phyloP scores from a whole-genome alignment of 2,797 vertebrate genomes.

The Pyrocephalus nanus region DNA sequence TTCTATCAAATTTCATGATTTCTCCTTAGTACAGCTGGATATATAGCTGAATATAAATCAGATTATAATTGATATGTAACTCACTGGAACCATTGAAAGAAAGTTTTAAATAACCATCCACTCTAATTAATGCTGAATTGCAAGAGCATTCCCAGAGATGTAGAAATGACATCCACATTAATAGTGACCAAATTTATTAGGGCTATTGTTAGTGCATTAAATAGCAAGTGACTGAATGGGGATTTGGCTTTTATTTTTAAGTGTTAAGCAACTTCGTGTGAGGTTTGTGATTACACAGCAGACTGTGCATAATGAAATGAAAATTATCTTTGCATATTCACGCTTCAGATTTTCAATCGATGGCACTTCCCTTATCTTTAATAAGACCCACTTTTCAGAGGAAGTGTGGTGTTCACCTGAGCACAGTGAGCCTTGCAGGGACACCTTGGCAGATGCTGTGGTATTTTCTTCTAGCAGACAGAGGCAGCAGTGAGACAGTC shows the following conservation, averaged over 20 bases:
- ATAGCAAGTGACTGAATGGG: background rate
- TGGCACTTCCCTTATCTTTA: background rate
- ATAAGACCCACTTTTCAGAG: background rate
- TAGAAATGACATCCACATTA: constrained; percentile 3
- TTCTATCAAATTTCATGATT: constrained; percentile 19
- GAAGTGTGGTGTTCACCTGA: background rate
- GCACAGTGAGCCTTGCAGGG: background rate
- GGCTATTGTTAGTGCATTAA: constrained; percentile 27
- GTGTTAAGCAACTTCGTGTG: background rate
- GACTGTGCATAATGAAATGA: background rate
- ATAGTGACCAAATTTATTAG: constrained; percentile 16
- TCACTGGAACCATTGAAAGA: background rate
- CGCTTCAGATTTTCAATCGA: background rate
- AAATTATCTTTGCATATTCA: background rate
- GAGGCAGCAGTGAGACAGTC: background rate
- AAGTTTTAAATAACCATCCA: constrained; percentile 17
- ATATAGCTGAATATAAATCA: constrained; percentile 13
- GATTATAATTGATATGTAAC: constrained; percentile 22
- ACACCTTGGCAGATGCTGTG: background rate
- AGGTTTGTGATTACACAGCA: background rate
- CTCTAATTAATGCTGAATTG: constrained; percentile 24
- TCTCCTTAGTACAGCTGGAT: constrained; percentile 4
- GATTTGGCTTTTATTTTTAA: constrained; percentile 36
- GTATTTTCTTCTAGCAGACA: background rate
- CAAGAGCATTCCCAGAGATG: background rate